Evolutionary conservation across 2,888 invertebrate species (phyloP).

Genomic region (Ophonus ardosiacus): DNA sequence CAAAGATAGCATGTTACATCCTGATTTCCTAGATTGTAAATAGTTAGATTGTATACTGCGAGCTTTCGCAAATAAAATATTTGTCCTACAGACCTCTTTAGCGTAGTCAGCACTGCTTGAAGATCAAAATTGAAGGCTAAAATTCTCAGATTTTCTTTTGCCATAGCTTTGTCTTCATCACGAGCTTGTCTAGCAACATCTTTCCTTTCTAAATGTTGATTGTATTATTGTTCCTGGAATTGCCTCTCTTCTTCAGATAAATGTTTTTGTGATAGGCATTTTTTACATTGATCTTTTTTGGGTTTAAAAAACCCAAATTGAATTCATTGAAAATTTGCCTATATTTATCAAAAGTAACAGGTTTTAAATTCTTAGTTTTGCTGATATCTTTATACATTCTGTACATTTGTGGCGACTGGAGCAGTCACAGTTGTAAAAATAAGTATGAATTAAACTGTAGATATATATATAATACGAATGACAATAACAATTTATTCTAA

Average conservation of each 20-base stretch:
- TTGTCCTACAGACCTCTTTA: slow-evolving; percentile 68
- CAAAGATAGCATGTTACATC: too few species aligned
- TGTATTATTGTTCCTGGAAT: slow-evolving; percentile 58
- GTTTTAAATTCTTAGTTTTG: slow-evolving; percentile 51
- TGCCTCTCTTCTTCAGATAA: slow-evolving; percentile 32
- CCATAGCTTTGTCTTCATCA: slow-evolving; percentile 69
- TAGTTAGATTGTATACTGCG: slow-evolving; percentile 66
- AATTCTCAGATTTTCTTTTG: slow-evolving; percentile 65
- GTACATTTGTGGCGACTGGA: too few species aligned
- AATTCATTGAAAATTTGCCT: slow-evolving; percentile 65
- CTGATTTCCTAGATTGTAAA: too few species aligned
- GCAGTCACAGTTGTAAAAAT: too few species aligned
- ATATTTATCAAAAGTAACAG: slow-evolving; percentile 66
- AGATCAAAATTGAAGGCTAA: slow-evolving; percentile 67
- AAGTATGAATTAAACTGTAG: too few species aligned
- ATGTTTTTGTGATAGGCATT: slow-evolving; percentile 65
- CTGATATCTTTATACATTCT: slow-evolving; percentile 66
- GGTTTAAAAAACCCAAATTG: slow-evolving; percentile 68
- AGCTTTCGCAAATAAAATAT: slow-evolving; percentile 70
- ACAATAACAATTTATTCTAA: too few species aligned
- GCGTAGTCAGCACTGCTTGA: slow-evolving; percentile 69
- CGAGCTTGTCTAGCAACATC: slow-evolving; percentile 66
- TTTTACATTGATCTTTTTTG: slow-evolving; percentile 69
- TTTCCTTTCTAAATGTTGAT: slow-evolving; percentile 67
- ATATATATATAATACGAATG: too few species aligned